phyloP scores from a whole-genome alignment of 2,113 vertebrate species.

The Melanerpes formicivorus region DNA sequence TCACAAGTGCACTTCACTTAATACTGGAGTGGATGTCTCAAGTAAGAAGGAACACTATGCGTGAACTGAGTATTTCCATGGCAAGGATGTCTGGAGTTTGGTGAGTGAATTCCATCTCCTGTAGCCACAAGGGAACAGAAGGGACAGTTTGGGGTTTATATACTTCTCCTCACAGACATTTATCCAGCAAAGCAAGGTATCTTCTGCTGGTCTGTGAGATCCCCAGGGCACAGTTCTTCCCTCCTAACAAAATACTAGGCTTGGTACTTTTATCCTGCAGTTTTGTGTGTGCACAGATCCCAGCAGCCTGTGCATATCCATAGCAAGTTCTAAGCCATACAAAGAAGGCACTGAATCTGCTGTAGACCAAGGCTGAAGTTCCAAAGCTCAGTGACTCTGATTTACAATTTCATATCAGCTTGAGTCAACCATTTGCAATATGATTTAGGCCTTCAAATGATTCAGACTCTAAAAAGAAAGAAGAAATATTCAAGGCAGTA shows the following conservation, averaged over 20 bases:
- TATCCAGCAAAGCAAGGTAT: neutral
- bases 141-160: neutral
- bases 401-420: neutral
- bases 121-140: neutral
- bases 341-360: neutral
- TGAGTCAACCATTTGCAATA: neutral
- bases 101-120: neutral
- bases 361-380: neutral
- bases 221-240: neutral
- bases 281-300: neutral
- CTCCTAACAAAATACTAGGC: neutral
- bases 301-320: neutral
- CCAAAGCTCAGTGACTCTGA: neutral
- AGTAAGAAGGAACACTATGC: neutral
- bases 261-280: neutral
- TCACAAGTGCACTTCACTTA: neutral
- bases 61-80: neutral
- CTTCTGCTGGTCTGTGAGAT: neutral
- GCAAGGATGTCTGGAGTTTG: neutral
- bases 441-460: neutral
- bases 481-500: neutral
- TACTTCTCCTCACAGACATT: neutral
- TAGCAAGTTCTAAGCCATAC: neutral
- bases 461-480: neutral
- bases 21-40: neutral